These are phyloP conservation scores for Scolopax rusticola DNA, from an alignment of 2,797 vertebrate genomes.

Conservation along the genomic window DNA sequence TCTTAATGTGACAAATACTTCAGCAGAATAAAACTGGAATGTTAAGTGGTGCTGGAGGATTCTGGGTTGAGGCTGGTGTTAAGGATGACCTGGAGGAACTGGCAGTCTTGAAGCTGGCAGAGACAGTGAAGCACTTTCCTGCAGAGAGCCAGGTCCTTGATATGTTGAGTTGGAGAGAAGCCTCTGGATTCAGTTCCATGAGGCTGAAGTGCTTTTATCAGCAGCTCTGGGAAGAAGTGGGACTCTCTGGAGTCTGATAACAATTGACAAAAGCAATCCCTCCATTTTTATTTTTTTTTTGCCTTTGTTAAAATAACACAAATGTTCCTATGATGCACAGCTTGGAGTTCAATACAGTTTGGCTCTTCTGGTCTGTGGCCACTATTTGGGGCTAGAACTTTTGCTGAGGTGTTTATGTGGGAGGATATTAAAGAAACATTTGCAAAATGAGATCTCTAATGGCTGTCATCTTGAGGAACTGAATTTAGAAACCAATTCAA, in stretches of 20 bases:
- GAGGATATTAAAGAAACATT: background rate
- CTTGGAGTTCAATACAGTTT: background rate
- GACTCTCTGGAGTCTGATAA: background rate
- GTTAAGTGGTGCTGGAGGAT: background rate
- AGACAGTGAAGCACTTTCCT: background rate
- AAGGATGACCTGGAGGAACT: background rate
- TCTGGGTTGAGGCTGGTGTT: background rate
- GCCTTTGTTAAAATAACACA: background rate
- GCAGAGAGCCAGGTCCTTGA: background rate
- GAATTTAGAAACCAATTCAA: background rate
- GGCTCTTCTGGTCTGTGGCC: background rate
- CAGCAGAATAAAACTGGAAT: accelerated
- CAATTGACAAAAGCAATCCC: background rate
- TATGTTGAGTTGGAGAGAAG: background rate
- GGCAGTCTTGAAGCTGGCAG: background rate
- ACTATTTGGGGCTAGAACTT: background rate
- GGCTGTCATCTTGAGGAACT: background rate
- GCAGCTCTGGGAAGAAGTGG: background rate
- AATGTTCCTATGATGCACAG: background rate
- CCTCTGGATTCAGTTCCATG: background rate
- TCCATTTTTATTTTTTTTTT: background rate
- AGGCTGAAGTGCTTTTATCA: background rate
- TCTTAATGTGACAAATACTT: background rate
- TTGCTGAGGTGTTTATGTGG: background rate
- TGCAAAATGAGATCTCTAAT: background rate